phyloP scores from a whole-genome alignment of 2,888 invertebrate genomes.

The Ectemnius cavifrons region DNA sequence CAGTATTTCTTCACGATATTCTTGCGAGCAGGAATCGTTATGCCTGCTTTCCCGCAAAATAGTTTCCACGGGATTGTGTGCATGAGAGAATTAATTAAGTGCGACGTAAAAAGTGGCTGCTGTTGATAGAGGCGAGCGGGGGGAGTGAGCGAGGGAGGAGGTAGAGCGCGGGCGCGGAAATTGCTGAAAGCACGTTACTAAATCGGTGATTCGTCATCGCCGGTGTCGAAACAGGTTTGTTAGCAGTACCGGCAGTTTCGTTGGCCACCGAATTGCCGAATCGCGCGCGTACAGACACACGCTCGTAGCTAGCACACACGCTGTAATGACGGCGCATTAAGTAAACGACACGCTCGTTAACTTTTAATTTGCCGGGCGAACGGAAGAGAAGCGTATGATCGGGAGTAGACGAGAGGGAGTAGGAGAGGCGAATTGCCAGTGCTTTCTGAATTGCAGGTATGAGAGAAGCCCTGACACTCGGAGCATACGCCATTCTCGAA shows the following conservation, averaged over 20 bases:
- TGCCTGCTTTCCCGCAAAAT: slow-evolving; percentile 9
- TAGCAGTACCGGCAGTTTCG: slow-evolving; percentile 7
- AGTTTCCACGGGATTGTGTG: slow-evolving; percentile 51
- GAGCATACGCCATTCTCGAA: slow-evolving; percentile 35
- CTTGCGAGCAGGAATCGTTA: slow-evolving; percentile 41
- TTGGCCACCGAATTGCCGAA: slow-evolving; percentile 19
- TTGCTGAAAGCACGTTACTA: slow-evolving; percentile 57
- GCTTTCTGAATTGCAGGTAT: background rate
- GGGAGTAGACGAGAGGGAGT: no score
- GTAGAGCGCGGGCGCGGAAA: slow-evolving; percentile 44
- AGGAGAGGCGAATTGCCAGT: no score
- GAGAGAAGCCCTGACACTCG: slow-evolving; percentile 29
- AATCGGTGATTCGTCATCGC: slow-evolving; percentile 51
- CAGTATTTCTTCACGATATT: slow-evolving; percentile 46
- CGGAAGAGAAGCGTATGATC: background rate
- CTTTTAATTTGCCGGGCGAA: slow-evolving; percentile 3
- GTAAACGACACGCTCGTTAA: slow-evolving; percentile 1
- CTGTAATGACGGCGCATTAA: slow-evolving; percentile 1
- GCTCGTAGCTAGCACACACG: no score
- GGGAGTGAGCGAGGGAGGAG: no score
- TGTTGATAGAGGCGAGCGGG: no score
- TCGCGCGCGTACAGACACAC: background rate
- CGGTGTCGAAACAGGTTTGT: slow-evolving; percentile 47
- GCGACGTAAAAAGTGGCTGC: slow-evolving; percentile 16
- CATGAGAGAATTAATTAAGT: slow-evolving; percentile 61